phyloP scores from a whole-genome alignment of 2,797 vertebrate species.

The Etheostoma perlongum region DNA sequence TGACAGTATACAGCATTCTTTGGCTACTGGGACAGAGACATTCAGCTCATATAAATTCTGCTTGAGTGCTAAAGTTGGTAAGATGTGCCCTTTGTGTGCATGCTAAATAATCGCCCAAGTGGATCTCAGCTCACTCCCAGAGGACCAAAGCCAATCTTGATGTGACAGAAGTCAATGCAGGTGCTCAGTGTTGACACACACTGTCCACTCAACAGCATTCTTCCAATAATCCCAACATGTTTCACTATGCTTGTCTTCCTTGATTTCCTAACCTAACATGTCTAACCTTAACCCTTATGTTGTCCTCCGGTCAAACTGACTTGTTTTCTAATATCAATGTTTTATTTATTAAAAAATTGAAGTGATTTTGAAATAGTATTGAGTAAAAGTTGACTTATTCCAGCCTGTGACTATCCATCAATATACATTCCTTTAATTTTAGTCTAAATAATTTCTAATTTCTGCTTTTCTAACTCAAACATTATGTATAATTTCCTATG shows the following conservation, averaged over 20 bases:
- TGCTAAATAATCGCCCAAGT: constrained; percentile 57
- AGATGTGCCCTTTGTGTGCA: constrained; percentile 10
- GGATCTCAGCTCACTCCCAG: constrained; percentile 52
- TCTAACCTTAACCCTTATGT: too few relatives aligned
- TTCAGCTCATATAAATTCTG: constrained; percentile 38
- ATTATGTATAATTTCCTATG: too few relatives aligned
- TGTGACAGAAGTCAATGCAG: constrained; percentile 65
- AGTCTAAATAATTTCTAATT: too few relatives aligned
- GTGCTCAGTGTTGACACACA: constrained; percentile 53
- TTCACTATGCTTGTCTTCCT: not conserved
- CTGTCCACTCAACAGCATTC: constrained; percentile 45
- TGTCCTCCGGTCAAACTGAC: too few relatives aligned
- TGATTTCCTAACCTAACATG: constrained; percentile 14
- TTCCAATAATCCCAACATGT: constrained; percentile 1
- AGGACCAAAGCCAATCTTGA: constrained; percentile 45
- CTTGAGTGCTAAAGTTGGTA: constrained; percentile 29
- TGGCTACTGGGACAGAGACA: constrained; percentile 27
- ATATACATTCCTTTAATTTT: too few relatives aligned
- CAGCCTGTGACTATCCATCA: too few relatives aligned
- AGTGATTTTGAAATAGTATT: too few relatives aligned
- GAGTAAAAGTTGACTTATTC: too few relatives aligned
- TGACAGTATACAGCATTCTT: constrained; percentile 21
- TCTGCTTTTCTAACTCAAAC: too few relatives aligned
- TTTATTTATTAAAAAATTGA: too few relatives aligned
- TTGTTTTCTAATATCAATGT: too few relatives aligned